phyloP scores from a whole-genome alignment of 1,140 invertebrate genomes.

The Eumeta japonica region DNA sequence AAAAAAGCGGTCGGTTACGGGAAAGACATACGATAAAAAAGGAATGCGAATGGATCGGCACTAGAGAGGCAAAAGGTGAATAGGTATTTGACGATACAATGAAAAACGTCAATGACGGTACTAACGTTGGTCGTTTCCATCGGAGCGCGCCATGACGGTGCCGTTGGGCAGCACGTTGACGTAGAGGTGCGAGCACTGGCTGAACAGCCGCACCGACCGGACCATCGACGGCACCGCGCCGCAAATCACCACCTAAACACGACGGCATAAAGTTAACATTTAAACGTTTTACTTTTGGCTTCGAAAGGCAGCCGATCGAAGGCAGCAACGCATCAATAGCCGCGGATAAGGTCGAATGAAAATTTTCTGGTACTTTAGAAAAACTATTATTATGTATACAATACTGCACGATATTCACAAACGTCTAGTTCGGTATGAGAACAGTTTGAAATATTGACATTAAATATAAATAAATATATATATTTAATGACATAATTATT shows the following conservation, averaged over 20 bases:
- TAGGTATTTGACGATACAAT: not conserved
- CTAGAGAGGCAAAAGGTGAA: not conserved
- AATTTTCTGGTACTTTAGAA: no score
- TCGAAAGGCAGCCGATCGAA: no score
- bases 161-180: conserved; percentile 55
- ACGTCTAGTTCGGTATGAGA: no score
- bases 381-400: no score
- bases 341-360: no score
- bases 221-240: conserved; percentile 69
- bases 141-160: conserved; percentile 54
- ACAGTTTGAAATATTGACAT: no score
- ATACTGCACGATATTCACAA: no score
- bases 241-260: conserved; percentile 67
- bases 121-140: conserved; percentile 57
- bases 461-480: no score
- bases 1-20: not conserved
- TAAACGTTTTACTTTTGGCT: no score
- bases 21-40: not conserved
- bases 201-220: conserved; percentile 67
- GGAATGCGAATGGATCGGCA: no score
- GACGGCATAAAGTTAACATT: not conserved
- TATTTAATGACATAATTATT: no score
- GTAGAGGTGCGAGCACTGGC: conserved; percentile 48
- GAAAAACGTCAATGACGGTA: conserved; percentile 9
- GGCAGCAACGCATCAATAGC: no score